phyloP scores from a whole-genome alignment of 2,888 invertebrate genomes.

The Fragum fragum region DNA sequence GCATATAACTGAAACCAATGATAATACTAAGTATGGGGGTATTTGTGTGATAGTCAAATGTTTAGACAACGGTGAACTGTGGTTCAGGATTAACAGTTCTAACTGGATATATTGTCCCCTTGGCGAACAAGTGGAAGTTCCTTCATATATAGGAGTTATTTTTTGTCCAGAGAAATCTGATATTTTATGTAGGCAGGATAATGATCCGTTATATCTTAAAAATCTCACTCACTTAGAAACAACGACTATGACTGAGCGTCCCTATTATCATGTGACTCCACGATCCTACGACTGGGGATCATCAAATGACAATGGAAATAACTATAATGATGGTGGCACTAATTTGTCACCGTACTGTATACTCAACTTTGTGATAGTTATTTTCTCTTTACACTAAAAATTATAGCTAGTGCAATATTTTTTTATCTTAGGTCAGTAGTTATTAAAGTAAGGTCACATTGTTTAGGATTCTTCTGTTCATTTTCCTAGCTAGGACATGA shows the following conservation, averaged over 20 bases:
- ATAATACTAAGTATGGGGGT: slow-evolving; percentile 32
- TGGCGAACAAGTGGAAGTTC: slow-evolving; percentile 58
- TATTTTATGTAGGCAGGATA: slow-evolving; percentile 47
- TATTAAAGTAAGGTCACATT: neutral
- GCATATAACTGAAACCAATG: slow-evolving; percentile 22
- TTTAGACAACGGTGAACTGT: slow-evolving; percentile 36
- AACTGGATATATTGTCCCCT: slow-evolving; percentile 67
- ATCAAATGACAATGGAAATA: neutral
- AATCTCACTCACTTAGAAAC: slow-evolving; percentile 52
- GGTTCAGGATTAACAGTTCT: slow-evolving; percentile 63
- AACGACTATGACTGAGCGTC: slow-evolving; percentile 47
- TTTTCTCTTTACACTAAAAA: neutral
- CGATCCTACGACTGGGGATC: slow-evolving; percentile 22
- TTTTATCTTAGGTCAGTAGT: neutral
- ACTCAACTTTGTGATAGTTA: neutral
- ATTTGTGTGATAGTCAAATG: slow-evolving; percentile 52
- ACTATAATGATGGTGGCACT: neutral
- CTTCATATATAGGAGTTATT: slow-evolving; percentile 41
- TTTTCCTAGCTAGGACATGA: too few relatives aligned
- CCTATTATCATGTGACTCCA: slow-evolving; percentile 17
- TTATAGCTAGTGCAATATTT: too few relatives aligned
- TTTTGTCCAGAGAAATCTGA: slow-evolving; percentile 49
- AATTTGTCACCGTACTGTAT: neutral
- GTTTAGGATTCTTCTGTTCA: too few relatives aligned
- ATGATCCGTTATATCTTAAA: slow-evolving; percentile 55